phyloP scores from a whole-genome alignment of 2,797 vertebrate species.

The Forpus xanthops region DNA sequence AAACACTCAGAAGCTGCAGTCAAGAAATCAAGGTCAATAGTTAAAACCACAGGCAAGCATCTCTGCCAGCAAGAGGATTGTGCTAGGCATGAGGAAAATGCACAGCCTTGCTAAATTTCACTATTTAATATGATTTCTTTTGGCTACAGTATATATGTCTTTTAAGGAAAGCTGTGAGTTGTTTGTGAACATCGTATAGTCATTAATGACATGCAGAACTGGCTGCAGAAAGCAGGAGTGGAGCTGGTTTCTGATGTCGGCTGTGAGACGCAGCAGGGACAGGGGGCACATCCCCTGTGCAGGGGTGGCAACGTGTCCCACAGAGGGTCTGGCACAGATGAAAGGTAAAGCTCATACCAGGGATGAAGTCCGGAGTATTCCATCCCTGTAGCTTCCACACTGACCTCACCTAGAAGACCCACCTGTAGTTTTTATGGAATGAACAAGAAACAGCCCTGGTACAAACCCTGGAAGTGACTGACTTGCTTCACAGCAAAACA shows the following conservation, averaged over 20 bases:
- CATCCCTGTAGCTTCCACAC: not conserved
- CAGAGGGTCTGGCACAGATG: not conserved
- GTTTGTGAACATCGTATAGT: not conserved
- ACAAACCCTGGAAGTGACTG: not conserved
- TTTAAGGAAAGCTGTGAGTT: not conserved
- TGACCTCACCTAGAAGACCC: not conserved
- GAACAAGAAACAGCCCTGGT: not conserved
- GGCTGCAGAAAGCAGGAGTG: not conserved
- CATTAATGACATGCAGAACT: not conserved
- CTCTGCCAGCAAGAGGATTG: not conserved
- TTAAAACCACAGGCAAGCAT: not conserved
- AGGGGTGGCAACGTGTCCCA: rapidly evolving
- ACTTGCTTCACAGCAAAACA: not conserved
- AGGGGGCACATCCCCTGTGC: rapidly evolving
- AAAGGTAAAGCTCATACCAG: rapidly evolving
- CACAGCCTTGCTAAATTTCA: not conserved
- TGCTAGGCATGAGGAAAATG: not conserved
- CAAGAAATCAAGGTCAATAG: not conserved
- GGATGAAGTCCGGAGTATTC: not conserved
- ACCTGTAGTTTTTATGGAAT: not conserved
- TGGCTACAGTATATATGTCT: not conserved
- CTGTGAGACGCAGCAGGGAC: not conserved
- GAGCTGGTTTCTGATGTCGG: not conserved
- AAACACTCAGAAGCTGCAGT: not conserved
- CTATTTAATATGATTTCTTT: not conserved